phyloP scores from a whole-genome alignment of 2,888 invertebrate species.

The Drosophila helvetica region DNA sequence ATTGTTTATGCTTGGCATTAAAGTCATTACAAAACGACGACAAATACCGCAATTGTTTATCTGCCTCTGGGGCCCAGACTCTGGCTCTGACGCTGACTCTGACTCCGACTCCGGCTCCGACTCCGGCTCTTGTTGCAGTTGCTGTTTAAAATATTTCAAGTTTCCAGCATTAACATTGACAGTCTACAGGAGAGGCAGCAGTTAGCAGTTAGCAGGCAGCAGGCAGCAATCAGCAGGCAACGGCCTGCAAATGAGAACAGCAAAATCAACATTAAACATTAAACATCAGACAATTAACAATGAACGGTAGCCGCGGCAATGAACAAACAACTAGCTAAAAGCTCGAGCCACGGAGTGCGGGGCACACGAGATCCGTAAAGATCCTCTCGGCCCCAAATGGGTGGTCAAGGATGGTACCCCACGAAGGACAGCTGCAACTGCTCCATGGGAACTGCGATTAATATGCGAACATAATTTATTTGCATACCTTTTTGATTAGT shows the following conservation, averaged over 20 bases:
- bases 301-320: constrained; percentile 38
- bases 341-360: not conserved
- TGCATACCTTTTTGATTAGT: too few species aligned
- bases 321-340: constrained; percentile 15
- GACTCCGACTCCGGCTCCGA: not conserved
- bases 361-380: too few species aligned
- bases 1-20: constrained; percentile 77
- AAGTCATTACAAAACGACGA: constrained; percentile 73
- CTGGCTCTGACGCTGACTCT: not conserved
- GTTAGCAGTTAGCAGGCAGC: constrained; percentile 63
- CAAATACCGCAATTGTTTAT: constrained; percentile 51
- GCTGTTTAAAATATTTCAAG: constrained; percentile 62
- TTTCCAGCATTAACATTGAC: constrained; percentile 75
- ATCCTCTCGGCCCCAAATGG: too few species aligned
- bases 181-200: constrained; percentile 72
- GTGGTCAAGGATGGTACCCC: too few species aligned
- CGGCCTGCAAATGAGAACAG: constrained; percentile 60
- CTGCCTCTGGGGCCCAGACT: not conserved
- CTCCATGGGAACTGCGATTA: too few species aligned
- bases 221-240: constrained; percentile 62
- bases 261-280: constrained; percentile 30
- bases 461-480: too few species aligned
- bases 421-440: too few species aligned
- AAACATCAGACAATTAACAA: too few species aligned
- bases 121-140: constrained; percentile 19